phyloP scores from a whole-genome alignment of 2,113 vertebrate species.

The Brachionichthys hirsutus region DNA sequence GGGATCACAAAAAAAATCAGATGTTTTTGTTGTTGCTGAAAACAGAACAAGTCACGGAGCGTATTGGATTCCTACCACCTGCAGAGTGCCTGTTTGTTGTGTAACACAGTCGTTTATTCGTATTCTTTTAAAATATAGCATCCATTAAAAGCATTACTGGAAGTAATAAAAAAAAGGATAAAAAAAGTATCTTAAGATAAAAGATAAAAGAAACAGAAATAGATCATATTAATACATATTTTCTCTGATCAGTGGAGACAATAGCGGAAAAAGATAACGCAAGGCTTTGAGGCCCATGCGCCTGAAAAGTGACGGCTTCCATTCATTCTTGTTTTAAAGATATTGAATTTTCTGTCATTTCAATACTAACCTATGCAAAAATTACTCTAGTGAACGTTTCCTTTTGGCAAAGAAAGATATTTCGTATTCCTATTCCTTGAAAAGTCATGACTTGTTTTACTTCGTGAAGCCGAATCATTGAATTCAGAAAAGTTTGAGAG shows the following conservation, averaged over 20 bases:
- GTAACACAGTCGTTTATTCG: slow-evolving; percentile 35
- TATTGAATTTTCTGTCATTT: slow-evolving; percentile 5
- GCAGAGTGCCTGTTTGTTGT: slow-evolving; percentile 20
- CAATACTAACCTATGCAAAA: slow-evolving; percentile 24
- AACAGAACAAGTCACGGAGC: slow-evolving; percentile 34
- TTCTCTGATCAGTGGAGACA: slow-evolving; percentile 25
- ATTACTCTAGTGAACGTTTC: slow-evolving; percentile 7
- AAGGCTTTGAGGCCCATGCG: background rate
- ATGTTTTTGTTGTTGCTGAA: slow-evolving; percentile 40
- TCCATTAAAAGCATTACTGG: slow-evolving; percentile 12
- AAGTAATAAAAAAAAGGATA: slow-evolving; percentile 7
- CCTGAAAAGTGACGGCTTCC: slow-evolving; percentile 16
- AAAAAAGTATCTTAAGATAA: slow-evolving; percentile 13
- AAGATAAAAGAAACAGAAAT: slow-evolving; percentile 12
- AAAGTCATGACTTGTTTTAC: slow-evolving; percentile 24
- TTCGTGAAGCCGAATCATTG: slow-evolving; percentile 45
- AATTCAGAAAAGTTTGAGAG: slow-evolving; percentile 40
- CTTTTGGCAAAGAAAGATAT: slow-evolving; percentile 5
- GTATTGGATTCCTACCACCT: slow-evolving; percentile 40
- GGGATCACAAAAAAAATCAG: slow-evolving; percentile 44
- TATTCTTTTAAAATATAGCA: slow-evolving; percentile 10
- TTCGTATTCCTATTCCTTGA: background rate
- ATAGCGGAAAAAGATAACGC: background rate
- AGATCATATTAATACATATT: slow-evolving; percentile 5
- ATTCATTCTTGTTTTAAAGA: slow-evolving; percentile 20